Evolutionary conservation across 2,797 vertebrate species (phyloP).

Genomic region (Megaceryle alcyon): DNA sequence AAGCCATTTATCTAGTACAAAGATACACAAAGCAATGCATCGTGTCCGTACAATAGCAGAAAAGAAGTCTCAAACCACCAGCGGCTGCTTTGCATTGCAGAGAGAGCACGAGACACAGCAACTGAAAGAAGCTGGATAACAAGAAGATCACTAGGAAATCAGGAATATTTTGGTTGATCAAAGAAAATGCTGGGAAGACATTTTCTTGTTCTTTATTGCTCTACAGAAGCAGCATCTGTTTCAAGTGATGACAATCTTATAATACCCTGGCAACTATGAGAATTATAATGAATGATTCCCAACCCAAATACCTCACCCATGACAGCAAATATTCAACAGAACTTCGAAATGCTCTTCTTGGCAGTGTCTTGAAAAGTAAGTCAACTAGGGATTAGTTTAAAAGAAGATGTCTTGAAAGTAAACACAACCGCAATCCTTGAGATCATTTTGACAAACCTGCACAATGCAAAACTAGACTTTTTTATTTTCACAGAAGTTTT

Average conservation of each 20-base stretch:
- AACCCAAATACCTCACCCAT: neutral
- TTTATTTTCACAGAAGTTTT: neutral
- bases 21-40: neutral
- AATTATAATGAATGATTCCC: neutral
- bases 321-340: neutral
- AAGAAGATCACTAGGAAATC: neutral
- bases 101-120: fast-evolving
- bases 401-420: conserved; percentile 24
- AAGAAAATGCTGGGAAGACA: neutral
- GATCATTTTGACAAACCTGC: neutral
- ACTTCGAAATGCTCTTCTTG: conserved; percentile 10
- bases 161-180: neutral
- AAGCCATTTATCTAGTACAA: neutral
- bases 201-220: neutral
- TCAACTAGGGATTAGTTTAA: neutral
- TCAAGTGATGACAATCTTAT: neutral
- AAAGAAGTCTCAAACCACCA: neutral
- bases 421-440: neutral
- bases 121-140: neutral
- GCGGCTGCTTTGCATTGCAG: fast-evolving
- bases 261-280: neutral
- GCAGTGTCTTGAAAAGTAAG: neutral
- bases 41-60: fast-evolving
- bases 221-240: neutral
- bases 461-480: neutral